phyloP scores from a whole-genome alignment of 37 sponge, comb jelly and placozoan species.

The Sycon ciliatum region DNA sequence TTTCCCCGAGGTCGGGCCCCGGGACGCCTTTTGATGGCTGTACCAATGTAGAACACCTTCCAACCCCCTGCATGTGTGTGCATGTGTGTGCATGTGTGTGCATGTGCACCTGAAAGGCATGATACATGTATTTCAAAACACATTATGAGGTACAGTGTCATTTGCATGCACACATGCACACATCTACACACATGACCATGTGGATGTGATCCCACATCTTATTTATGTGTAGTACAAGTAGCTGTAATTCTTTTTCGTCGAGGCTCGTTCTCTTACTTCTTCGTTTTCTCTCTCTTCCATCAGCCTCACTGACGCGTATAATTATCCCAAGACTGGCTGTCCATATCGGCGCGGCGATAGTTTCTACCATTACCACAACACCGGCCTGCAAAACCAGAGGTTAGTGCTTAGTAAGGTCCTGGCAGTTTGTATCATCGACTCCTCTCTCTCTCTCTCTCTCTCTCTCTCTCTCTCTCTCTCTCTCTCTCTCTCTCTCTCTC shows the following conservation, averaged over 20 bases:
- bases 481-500: background rate
- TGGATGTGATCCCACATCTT: no score
- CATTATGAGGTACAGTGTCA: background rate
- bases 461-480: background rate
- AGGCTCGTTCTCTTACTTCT: no score
- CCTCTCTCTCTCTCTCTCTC: background rate
- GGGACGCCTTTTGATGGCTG: background rate
- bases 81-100: background rate
- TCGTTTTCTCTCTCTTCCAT: no score
- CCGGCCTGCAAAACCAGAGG: slow-evolving; percentile 93
- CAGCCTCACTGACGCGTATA: slow-evolving; percentile 80
- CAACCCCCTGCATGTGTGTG: background rate
- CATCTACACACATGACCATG: no score
- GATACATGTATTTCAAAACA: background rate
- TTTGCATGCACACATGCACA: no score
- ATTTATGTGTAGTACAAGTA: no score
- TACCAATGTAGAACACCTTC: background rate
- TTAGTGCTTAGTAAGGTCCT: slow-evolving; percentile 11
- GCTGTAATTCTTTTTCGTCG: no score
- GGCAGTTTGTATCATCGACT: background rate
- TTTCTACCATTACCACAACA: slow-evolving; percentile 79
- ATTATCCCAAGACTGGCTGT: slow-evolving; percentile 80
- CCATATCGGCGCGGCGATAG: slow-evolving; percentile 77
- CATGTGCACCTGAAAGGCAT: background rate
- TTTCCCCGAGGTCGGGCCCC: no score